Conservation (phyloP, 2,797 vertebrate genomes). For the Leptoclinus maculatus region DNA sequence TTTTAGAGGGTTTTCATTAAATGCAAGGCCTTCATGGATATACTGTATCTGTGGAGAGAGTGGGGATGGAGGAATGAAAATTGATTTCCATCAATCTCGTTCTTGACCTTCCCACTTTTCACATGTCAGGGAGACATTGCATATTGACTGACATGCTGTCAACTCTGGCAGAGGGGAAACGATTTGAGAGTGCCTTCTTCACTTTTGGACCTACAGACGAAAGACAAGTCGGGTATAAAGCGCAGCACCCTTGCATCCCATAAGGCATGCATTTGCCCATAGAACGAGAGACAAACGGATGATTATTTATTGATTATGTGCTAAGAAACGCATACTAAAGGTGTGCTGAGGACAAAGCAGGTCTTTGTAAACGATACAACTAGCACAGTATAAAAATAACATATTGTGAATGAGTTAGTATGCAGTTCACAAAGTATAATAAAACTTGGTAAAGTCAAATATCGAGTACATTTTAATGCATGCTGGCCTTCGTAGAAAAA, state of each 20-base stretch:
- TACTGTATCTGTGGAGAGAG: slow-evolving; percentile 6
- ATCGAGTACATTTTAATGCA: neutral
- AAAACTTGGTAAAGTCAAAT: neutral
- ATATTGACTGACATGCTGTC: slow-evolving; percentile 47
- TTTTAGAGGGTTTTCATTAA: slow-evolving; percentile 14
- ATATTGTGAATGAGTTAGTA: neutral
- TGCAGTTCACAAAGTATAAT: neutral
- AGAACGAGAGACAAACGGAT: slow-evolving; percentile 3
- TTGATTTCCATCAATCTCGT: slow-evolving; percentile 61
- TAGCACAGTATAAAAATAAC: neutral
- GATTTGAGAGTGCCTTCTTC: slow-evolving; percentile 8
- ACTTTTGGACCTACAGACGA: slow-evolving; percentile 7
- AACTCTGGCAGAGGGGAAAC: slow-evolving; percentile 14
- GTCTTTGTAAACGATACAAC: neutral
- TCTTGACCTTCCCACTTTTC: slow-evolving; percentile 54
- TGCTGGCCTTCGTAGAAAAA: neutral
- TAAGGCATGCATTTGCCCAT: neutral
- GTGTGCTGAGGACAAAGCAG: neutral
- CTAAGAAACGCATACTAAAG: slow-evolving; percentile 2
- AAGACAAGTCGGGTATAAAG: slow-evolving; percentile 11
- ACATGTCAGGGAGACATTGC: slow-evolving; percentile 27
- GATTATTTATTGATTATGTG: slow-evolving; percentile 9
- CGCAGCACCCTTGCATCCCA: neutral
- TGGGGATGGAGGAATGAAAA: slow-evolving; percentile 24
- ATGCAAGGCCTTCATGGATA: slow-evolving; percentile 5